A percentile compares a stretch with the other conserved stretches of the same genome.
Conservation (phyloP, 2,888 invertebrate genomes). For the Sminthurides aquaticus region DNA sequence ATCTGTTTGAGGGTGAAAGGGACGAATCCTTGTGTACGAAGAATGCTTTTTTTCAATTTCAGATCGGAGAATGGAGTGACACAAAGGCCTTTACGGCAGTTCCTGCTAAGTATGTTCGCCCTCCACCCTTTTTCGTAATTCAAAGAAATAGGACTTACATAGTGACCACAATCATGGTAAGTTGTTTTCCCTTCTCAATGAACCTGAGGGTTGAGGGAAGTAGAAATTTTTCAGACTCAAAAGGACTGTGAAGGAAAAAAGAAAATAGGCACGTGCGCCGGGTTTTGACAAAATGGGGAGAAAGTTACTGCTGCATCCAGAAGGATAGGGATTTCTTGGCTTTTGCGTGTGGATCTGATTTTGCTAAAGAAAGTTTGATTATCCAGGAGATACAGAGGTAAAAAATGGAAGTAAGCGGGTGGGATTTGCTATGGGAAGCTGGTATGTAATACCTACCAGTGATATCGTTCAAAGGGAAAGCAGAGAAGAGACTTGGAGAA, state of each 20-base stretch:
- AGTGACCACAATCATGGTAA: slow-evolving; percentile 71
- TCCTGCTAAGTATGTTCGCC: slow-evolving; percentile 42
- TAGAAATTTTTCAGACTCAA: neutral
- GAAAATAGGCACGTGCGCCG: too few species aligned
- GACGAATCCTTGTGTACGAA: neutral
- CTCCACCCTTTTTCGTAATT: slow-evolving; percentile 39
- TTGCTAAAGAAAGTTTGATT: too few species aligned
- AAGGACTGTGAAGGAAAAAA: neutral
- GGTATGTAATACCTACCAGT: too few species aligned
- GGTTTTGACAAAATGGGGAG: too few species aligned
- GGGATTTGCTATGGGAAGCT: too few species aligned
- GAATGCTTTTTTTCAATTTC: slow-evolving; percentile 18
- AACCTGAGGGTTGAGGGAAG: neutral
- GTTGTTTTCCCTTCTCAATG: slow-evolving; percentile 43
- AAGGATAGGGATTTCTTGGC: too few species aligned
- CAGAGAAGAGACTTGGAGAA: too few species aligned
- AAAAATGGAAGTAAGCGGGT: too few species aligned
- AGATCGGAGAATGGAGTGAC: slow-evolving; percentile 44
- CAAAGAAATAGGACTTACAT: slow-evolving; percentile 68
- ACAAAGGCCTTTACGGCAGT: slow-evolving; percentile 36
- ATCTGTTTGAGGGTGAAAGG: neutral
- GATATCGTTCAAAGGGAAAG: too few species aligned
- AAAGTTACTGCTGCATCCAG: too few species aligned
- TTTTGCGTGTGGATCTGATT: too few species aligned
- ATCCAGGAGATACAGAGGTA: too few species aligned